Conservation (phyloP, 2,113 vertebrate species). For the Hepsetus odoe region DNA sequence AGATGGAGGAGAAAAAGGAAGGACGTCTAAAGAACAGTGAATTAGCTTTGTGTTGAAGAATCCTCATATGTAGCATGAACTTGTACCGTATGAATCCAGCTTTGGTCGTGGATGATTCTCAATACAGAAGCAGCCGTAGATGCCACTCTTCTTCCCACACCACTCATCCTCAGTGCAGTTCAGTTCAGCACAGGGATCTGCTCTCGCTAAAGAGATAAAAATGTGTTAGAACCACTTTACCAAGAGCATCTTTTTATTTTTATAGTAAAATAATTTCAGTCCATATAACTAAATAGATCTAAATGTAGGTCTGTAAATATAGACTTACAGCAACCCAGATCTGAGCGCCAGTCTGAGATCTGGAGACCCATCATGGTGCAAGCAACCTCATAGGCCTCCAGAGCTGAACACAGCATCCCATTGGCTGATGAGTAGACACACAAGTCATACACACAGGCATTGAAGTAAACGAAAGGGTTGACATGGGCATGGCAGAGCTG, state of each 20-base stretch:
- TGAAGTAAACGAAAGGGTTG: slow-evolving; percentile 57
- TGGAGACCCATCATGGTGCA: slow-evolving; percentile 57
- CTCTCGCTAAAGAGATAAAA: not conserved
- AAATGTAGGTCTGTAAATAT: not conserved
- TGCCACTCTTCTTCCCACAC: slow-evolving; percentile 68
- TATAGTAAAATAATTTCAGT: no score
- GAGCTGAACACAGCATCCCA: slow-evolving; percentile 54
- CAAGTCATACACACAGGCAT: slow-evolving; percentile 67
- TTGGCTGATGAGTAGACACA: slow-evolving; percentile 67
- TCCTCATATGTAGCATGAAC: slow-evolving; percentile 49
- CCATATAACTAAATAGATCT: no score
- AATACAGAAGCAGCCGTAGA: slow-evolving; percentile 74
- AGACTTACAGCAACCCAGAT: slow-evolving; percentile 61
- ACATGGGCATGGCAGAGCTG: slow-evolving; percentile 59
- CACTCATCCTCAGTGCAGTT: no score
- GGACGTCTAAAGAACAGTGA: no score
- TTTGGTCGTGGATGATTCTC: slow-evolving; percentile 48
- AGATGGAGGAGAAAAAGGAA: no score
- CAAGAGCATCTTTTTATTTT: not conserved
- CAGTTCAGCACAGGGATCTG: slow-evolving; percentile 65
- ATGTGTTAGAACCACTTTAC: not conserved
- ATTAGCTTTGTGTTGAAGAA: no score
- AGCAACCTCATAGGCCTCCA: slow-evolving; percentile 64
- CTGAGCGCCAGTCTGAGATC: slow-evolving; percentile 58
- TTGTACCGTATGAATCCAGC: no score